phyloP scores from a whole-genome alignment of 2,113 vertebrate species.

The Phainopepla nitens region DNA sequence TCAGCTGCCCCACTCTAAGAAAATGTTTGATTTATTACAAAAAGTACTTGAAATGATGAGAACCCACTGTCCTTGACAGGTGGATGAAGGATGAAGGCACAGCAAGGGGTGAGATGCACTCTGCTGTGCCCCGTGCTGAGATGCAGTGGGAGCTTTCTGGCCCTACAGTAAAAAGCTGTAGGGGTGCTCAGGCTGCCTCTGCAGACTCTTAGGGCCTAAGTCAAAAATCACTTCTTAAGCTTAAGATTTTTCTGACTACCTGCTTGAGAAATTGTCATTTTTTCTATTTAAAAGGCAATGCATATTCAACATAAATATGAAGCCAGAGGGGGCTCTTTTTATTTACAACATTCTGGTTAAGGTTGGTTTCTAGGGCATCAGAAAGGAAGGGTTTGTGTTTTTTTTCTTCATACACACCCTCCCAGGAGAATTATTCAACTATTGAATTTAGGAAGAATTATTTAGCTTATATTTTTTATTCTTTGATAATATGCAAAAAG shows the following conservation, averaged over 20 bases:
- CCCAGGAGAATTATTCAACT: slow-evolving; percentile 22
- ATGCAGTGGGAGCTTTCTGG: not conserved
- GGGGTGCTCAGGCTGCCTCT: not conserved
- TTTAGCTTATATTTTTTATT: slow-evolving; percentile 20
- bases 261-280: slow-evolving; percentile 2
- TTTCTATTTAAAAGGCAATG: slow-evolving; percentile 33
- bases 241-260: too few species aligned
- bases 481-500: not conserved
- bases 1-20: not conserved
- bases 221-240: not conserved
- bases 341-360: slow-evolving; percentile 37
- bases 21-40: not conserved
- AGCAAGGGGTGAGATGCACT: not conserved
- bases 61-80: not conserved
- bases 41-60: not conserved
- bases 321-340: slow-evolving; percentile 23
- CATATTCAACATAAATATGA: slow-evolving; percentile 18
- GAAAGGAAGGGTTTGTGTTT: not conserved
- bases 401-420: not conserved
- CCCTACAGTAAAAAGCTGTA: not conserved
- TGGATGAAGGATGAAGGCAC: not conserved
- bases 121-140: not conserved
- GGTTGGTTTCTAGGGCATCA: slow-evolving; percentile 62
- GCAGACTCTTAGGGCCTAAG: not conserved
- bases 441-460: slow-evolving; percentile 37